Evolutionary conservation across 2,888 invertebrate genomes (phyloP), one percentile per base, ranked within the genome.

Genomic region (Drosophila phalerata): DNA sequence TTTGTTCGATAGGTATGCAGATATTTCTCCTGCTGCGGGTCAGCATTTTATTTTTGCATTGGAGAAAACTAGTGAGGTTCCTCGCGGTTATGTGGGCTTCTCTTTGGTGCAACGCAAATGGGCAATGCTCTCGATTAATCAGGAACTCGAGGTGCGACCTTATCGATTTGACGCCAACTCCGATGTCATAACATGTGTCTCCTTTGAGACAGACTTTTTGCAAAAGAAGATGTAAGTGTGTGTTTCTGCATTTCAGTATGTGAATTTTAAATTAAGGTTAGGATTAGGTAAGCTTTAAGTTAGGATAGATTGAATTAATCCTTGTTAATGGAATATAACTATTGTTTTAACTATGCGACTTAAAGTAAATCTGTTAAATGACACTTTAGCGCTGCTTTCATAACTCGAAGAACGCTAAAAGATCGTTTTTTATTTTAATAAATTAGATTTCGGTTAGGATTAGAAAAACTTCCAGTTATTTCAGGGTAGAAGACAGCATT

Each of bases 81-180:
- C 96, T n/a, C 94, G 95, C 69, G 97, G 97, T 17, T 94, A 95
- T 69, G 95, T 99, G 71, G 99, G 97, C 0, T 99, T 99, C 92
- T 98, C 97, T 79, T 94, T 98, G 77, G 97, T 97, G 0, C 98
- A 99, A 91, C 94, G 99, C 82, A 98, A 98, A 94, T 99, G 99
- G 99, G 99, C 98, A 0, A 96, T 96, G 40, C 94, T 99, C 17
- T 98, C 98, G 8, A 95, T 99, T 80, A 97, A 97, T 86, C 98
- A 99, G 93, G 96, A 97, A 53, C 96, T 99, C 74, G 96, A 96
- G 84, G 98, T 98, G 56, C 95, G 95, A 81, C 95, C 97, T 0
- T 97, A 96, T 93, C 93, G 93, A 55, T 95, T 96, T 81, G 94
- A 96, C 92, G 95, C 95, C 72, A 94, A 93, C 79, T 95, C 95